Percentiles rank a stretch among this genome's conserved stretches.
Conservation (phyloP, 2,113 vertebrate species). For the Pao palembangensis region DNA sequence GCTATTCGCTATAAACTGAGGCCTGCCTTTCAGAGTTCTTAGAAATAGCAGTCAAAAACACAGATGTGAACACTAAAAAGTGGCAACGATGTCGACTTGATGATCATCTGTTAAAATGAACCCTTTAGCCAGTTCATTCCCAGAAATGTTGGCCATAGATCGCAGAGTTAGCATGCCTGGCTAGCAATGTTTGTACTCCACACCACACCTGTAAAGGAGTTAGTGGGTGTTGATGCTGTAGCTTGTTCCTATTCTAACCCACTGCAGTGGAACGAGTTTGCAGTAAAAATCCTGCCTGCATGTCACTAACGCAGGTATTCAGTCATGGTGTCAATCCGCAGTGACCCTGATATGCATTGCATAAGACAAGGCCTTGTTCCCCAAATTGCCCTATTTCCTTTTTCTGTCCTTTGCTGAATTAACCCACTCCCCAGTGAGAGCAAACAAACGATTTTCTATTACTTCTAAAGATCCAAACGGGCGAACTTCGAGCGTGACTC, state of each 20-base stretch:
- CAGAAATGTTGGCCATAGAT: neutral
- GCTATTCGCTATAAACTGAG: too few species aligned
- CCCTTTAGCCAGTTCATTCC: too few species aligned
- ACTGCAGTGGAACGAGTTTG: neutral
- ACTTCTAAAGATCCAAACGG: constrained; percentile 68
- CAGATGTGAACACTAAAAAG: too few species aligned
- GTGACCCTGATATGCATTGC: constrained; percentile 37
- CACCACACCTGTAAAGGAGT: neutral
- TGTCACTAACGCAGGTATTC: constrained; percentile 2
- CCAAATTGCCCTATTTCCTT: constrained; percentile 57
- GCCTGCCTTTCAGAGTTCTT: too few species aligned
- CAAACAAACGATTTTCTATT: constrained; percentile 71
- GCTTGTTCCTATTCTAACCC: constrained; percentile 9
- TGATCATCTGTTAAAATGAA: too few species aligned
- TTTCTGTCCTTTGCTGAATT: constrained; percentile 59
- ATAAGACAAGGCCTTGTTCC: constrained; percentile 47
- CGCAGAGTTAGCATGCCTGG: neutral
- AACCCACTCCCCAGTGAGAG: constrained; percentile 61
- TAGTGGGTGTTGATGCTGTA: constrained; percentile 3
- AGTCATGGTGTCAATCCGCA: constrained; percentile 18
- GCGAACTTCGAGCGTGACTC: constrained; percentile 60
- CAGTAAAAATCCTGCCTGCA: neutral
- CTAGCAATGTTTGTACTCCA: neutral
- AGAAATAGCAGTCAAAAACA: too few species aligned
- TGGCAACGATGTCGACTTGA: too few species aligned